Evolutionary conservation across 2,113 vertebrate genomes (phyloP).

Genomic region (Mirza zaza): DNA sequence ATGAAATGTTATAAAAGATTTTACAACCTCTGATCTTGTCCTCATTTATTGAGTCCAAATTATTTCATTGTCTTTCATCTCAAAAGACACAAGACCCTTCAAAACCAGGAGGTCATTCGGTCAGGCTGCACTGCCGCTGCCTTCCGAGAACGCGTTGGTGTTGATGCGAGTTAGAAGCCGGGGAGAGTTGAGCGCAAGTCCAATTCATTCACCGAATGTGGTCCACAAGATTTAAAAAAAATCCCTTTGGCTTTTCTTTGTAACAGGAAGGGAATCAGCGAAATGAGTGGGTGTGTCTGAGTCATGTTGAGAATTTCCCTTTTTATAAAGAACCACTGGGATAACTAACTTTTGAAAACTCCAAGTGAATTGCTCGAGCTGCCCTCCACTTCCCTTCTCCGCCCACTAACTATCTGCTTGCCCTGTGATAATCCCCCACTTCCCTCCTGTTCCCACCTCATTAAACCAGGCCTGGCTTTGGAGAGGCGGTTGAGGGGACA

Average conservation of each 20-base stretch:
- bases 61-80: not conserved
- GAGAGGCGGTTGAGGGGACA: not conserved
- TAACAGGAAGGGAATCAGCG: not conserved
- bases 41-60: not conserved
- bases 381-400: not conserved
- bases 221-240: not conserved
- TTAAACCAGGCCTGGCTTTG: not conserved
- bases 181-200: not conserved
- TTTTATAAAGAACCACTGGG: not conserved
- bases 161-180: not conserved
- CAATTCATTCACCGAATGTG: not conserved
- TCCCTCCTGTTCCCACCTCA: not conserved
- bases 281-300: not conserved
- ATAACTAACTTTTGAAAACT: not conserved
- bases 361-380: not conserved
- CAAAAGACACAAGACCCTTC: not conserved
- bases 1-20: not conserved
- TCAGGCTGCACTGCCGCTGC: not conserved
- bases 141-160: not conserved
- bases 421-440: not conserved
- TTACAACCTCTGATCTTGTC: not conserved
- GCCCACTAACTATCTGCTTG: not conserved
- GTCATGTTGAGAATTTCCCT: conserved; percentile 29
- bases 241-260: not conserved
- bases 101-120: not conserved